These are phyloP conservation scores for Cololabis saira DNA, from an alignment of 2,113 vertebrate genomes.

Conservation along the genomic window DNA sequence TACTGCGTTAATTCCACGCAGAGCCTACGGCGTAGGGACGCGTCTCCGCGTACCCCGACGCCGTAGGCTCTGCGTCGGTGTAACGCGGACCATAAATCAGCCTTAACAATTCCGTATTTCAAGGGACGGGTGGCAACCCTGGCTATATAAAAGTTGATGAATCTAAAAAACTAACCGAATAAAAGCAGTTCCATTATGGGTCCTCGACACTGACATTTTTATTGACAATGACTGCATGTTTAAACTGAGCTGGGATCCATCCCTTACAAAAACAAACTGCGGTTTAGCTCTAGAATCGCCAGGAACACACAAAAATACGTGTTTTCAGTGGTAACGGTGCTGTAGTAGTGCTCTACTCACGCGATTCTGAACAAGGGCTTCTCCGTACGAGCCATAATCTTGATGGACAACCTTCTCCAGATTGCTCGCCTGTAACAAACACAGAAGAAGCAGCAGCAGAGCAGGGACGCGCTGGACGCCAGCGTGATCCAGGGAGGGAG, in stretches of 20 bases:
- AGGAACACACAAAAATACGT: too few relatives aligned
- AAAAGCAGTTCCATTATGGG: not conserved
- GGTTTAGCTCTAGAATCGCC: too few relatives aligned
- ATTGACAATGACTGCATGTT: too few relatives aligned
- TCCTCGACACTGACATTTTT: not conserved
- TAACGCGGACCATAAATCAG: too few relatives aligned
- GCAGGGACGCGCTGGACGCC: conserved; percentile 57
- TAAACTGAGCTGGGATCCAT: not conserved
- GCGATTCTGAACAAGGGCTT: conserved; percentile 85
- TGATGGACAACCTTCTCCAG: conserved; percentile 44
- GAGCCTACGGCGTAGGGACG: too few relatives aligned
- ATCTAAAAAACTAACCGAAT: not conserved
- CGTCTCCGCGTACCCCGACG: too few relatives aligned
- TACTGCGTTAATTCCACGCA: too few relatives aligned
- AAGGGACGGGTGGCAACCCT: too few relatives aligned
- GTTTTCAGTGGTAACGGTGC: not conserved
- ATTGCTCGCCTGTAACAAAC: conserved; percentile 54
- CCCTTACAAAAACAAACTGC: not conserved
- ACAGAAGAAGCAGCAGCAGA: conserved; percentile 69
- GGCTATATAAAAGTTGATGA: not conserved
- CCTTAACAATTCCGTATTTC: too few relatives aligned
- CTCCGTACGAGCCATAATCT: conserved; percentile 84
- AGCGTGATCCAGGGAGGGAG: conserved; percentile 75
- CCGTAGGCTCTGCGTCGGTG: too few relatives aligned
- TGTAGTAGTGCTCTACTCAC: conserved; percentile 70